Base-by-base conservation (phyloP, 2,888 invertebrate species). In the Pachliopta kotzebuea region DNA sequence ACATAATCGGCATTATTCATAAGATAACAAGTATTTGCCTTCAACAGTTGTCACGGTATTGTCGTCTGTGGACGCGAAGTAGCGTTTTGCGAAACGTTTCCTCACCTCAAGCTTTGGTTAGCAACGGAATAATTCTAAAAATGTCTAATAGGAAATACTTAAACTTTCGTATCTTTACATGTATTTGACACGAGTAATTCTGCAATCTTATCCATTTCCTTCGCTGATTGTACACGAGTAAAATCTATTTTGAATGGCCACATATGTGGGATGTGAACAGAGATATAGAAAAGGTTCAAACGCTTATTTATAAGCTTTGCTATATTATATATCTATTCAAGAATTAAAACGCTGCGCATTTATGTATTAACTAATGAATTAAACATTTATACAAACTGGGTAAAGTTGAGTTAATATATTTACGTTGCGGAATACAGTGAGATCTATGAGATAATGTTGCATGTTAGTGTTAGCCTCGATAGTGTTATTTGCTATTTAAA, bases 1-100 rank as follows among this genome's bases (percentile, higher is more conserved):
- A 86, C 80, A 88, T 89, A 87, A 89, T 90, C 90, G 88, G 87
- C 87, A 90, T 91, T 90, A 91, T 90, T 91, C 91, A 91, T 90
- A 89, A 86, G 90, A 90, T 90, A 90, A 87, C 88, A 78, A 84
- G 86, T 90, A 80, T 90, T 91, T 91, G 90, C 88, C 84, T 90
- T 87, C 84, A 77, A 76, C 80, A 76, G 79, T 83, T 84, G 88
- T 87, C 87, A 84, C 84, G 83, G 85, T 79, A 84, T 85, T 85
- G 89, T 88, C 78, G 83, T 74, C 76, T 75, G 80, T 83, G 84
- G 55, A 55, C 58, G 64, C 68, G 69, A 67, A 71, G 88, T 81
- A 86, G 87, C 83, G 79, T 79, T 88, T 89, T 88, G 84, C 87
- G 83, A 89, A 88, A 88, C 74, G 73, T 91, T 88, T 80, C 89